Percentiles rank a stretch among this genome's conserved stretches.
Evolutionary conservation across 2,113 vertebrate genomes (phyloP).

Genomic region (Platysternon megacephalum): DNA sequence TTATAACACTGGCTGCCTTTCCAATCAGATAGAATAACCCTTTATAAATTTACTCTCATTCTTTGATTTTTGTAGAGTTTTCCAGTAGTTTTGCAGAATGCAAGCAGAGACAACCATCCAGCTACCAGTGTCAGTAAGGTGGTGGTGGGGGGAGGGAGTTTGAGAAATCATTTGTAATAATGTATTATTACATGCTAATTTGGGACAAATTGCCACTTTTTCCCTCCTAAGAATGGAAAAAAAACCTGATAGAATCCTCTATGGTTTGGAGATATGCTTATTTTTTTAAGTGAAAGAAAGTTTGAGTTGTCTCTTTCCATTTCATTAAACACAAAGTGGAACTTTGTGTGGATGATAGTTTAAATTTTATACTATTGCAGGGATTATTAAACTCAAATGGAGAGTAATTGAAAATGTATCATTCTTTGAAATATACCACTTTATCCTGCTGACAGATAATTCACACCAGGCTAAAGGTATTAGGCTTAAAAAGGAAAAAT

Average conservation of each 20-base stretch:
- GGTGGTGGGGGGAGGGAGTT: fast-evolving
- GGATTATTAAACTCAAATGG: neutral
- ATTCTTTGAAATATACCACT: neutral
- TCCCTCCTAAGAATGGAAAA: neutral
- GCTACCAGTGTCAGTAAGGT: neutral
- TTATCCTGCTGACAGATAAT: neutral
- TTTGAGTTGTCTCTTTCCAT: neutral
- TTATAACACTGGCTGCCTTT: neutral
- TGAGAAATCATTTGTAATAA: neutral
- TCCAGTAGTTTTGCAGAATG: neutral
- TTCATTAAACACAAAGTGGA: neutral
- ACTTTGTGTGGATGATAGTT: neutral
- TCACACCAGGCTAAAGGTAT: neutral
- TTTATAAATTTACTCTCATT: neutral
- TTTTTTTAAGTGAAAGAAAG: neutral
- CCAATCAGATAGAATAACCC: neutral
- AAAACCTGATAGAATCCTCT: neutral
- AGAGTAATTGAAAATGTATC: neutral
- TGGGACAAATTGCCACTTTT: neutral
- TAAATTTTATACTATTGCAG: neutral
- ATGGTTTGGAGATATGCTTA: neutral
- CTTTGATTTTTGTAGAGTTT: neutral
- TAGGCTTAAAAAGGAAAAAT: neutral
- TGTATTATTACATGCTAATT: neutral
- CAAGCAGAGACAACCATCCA: neutral